Percentiles rank a stretch among this genome's conserved stretches.
These are phyloP conservation scores for Sebastes paucispinis DNA, from an alignment of 2,797 vertebrate species.

Conservation along the genomic window DNA sequence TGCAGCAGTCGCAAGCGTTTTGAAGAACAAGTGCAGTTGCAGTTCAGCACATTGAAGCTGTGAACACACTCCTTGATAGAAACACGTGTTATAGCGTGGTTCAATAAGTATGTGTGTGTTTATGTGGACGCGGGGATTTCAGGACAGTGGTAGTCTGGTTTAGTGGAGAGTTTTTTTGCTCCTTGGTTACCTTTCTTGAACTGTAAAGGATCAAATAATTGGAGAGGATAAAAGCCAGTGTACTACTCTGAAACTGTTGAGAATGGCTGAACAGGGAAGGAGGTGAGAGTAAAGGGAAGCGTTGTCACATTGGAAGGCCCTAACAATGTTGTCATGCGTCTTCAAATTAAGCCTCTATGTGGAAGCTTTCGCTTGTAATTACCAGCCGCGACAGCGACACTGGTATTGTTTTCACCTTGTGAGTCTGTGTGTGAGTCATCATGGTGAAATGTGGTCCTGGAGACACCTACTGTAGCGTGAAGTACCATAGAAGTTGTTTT, in stretches of 20 bases:
- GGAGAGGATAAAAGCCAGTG: background rate
- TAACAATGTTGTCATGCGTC: too few relatives aligned
- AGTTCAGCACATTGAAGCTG: conserved; percentile 14
- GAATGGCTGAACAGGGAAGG: background rate
- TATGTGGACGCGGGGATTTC: background rate
- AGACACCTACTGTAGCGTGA: too few relatives aligned
- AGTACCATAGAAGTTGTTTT: background rate
- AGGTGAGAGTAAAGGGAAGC: background rate
- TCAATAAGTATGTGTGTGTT: background rate
- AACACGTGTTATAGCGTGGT: background rate
- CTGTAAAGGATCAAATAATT: background rate
- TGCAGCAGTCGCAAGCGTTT: conserved; percentile 33
- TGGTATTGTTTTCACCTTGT: background rate
- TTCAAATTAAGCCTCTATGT: background rate
- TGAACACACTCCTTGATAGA: background rate
- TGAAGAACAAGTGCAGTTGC: conserved; percentile 8
- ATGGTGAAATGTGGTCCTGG: too few relatives aligned
- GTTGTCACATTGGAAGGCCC: background rate
- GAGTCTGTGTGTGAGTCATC: background rate
- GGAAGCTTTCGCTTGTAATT: background rate
- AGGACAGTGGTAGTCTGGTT: background rate
- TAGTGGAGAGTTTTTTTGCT: background rate
- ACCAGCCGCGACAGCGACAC: background rate
- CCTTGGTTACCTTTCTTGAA: background rate
- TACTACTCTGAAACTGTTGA: background rate